Conservation (phyloP, 2,797 vertebrate genomes). For the Diglossa cyanea region DNA sequence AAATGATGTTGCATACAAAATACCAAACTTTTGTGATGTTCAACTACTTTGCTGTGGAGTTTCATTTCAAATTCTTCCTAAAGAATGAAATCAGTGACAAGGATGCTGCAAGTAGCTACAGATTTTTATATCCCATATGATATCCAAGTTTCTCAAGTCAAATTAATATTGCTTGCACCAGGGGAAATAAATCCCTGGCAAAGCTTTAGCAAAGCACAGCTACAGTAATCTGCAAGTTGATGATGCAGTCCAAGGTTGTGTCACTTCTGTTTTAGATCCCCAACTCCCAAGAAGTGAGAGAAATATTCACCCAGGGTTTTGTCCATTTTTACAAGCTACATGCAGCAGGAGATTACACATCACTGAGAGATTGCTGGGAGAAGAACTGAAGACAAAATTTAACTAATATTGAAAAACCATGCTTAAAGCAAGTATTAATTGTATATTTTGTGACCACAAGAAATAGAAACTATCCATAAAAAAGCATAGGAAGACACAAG, state of each 20-base stretch:
- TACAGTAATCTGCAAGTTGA: not conserved
- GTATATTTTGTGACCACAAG: not conserved
- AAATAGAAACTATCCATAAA: not conserved
- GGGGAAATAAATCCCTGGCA: not conserved
- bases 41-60: slow-evolving; percentile 3
- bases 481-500: not conserved
- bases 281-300: not conserved
- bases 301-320: not conserved
- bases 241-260: not conserved
- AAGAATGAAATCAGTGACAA: not conserved
- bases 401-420: not conserved
- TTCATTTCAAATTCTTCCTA: not conserved
- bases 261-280: not conserved
- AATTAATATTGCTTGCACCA: not conserved
- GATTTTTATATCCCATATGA: not conserved
- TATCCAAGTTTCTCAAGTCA: not conserved
- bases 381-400: not conserved
- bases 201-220: not conserved
- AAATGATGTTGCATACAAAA: slow-evolving; percentile 2
- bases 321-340: not conserved
- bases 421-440: not conserved
- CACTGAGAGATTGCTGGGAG: not conserved
- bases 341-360: not conserved
- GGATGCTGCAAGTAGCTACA: not conserved
- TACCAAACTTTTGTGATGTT: not conserved